These are phyloP conservation scores for Heliconius sara DNA, from an alignment of 2,888 invertebrate species.

Conservation along the genomic window DNA sequence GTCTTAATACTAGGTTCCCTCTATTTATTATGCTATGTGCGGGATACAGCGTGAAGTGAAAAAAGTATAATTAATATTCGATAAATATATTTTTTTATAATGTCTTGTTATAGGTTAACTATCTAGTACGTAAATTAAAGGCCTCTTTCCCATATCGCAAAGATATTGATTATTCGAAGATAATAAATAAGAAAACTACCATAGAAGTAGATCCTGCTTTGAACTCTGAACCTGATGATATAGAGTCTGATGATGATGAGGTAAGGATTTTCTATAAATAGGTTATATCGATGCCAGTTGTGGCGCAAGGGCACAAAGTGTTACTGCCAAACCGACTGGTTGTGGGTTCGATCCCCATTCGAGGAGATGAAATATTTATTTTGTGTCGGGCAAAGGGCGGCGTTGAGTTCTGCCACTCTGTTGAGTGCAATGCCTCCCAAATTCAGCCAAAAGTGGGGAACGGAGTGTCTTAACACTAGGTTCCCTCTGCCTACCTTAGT, in stretches of 20 bases:
- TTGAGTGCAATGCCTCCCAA: no score
- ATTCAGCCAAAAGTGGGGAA: no score
- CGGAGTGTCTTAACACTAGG: no score
- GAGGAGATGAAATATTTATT: no score
- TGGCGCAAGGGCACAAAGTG: no score
- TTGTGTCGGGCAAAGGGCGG: no score
- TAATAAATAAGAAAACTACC: slow-evolving; percentile 63
- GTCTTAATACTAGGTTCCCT: no score
- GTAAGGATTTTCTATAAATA: slow-evolving; percentile 51
- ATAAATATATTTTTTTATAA: neutral
- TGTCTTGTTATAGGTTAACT: slow-evolving; percentile 62
- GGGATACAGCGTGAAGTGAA: neutral
- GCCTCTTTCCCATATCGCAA: slow-evolving; percentile 75
- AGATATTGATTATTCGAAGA: slow-evolving; percentile 73
- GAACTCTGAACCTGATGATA: slow-evolving; percentile 77
- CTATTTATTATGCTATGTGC: neutral
- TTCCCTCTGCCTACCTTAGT: no score
- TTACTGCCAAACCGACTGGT: no score
- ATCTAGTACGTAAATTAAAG: slow-evolving; percentile 71
- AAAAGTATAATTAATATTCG: neutral
- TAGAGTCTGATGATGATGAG: slow-evolving; percentile 80
- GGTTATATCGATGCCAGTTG: no score
- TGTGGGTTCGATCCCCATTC: no score
- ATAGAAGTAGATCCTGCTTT: slow-evolving; percentile 64
- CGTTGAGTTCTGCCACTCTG: no score